Evolutionary conservation across 2,113 vertebrate genomes (phyloP).

Genomic region (Eubucco bourcierii): DNA sequence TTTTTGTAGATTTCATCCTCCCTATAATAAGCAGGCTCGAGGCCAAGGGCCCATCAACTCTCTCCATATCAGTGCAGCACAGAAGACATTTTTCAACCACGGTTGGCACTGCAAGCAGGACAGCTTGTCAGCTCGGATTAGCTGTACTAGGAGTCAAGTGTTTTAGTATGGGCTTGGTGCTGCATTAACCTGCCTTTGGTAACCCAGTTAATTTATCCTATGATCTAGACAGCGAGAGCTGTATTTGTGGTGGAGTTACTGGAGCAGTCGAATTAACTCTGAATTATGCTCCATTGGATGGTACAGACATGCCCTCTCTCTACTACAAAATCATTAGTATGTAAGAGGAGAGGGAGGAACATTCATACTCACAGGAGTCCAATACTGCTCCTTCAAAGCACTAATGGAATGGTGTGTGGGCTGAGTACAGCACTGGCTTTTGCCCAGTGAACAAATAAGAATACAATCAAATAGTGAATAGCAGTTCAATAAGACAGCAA

Average conservation of each 20-base stretch:
- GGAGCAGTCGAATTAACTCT: accelerated
- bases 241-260: neutral
- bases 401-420: neutral
- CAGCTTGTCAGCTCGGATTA: neutral
- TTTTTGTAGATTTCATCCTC: neutral
- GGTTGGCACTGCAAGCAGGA: neutral
- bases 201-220: neutral
- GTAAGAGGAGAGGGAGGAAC: neutral
- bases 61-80: neutral
- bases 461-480: neutral
- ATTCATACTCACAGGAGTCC: neutral
- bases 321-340: neutral
- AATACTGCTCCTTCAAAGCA: neutral
- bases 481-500: neutral
- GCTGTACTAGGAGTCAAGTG: neutral
- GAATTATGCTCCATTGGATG: neutral
- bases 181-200: neutral
- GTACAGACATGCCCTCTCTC: neutral
- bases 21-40: neutral
- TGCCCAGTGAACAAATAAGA: neutral
- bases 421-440: neutral
- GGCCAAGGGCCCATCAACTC: neutral
- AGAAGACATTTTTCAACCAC: neutral
- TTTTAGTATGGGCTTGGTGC: neutral
- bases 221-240: neutral